A percentile compares a stretch with the other conserved stretches of the same genome.
These are phyloP conservation scores for Caenorhabditis tropicalis DNA, from an alignment of 1,140 invertebrate species.

Conservation along the genomic window DNA sequence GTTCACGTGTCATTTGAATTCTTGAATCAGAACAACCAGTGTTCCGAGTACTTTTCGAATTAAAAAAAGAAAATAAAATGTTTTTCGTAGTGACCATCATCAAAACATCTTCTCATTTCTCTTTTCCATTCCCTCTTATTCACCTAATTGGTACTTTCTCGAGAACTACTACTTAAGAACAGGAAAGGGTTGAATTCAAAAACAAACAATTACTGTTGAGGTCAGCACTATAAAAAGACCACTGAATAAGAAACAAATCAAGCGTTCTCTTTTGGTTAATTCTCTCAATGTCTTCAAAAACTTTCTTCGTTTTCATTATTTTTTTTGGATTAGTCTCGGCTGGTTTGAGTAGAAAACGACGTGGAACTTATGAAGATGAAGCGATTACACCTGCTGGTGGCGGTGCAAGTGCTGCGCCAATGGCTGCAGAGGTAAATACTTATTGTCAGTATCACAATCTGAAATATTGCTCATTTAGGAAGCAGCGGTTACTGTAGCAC, in stretches of 20 bases:
- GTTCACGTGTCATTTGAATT: too few relatives aligned
- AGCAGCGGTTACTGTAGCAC: neutral
- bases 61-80: neutral
- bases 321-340: neutral
- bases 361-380: constrained; percentile 10
- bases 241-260: neutral
- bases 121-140: neutral
- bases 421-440: neutral
- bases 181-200: neutral
- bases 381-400: constrained; percentile 1
- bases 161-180: constrained; percentile 1
- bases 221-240: neutral
- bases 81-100: neutral
- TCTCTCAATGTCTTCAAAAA: neutral
- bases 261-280: neutral
- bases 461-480: neutral
- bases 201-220: constrained; percentile 11
- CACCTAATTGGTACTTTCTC: neutral
- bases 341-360: constrained; percentile 16
- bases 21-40: too few relatives aligned
- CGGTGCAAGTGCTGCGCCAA: neutral
- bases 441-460: neutral
- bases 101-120: neutral
- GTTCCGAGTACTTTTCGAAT: neutral
- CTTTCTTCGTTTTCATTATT: neutral